Evolutionary conservation across 2,888 invertebrate genomes (phyloP), one percentile per base, ranked within the genome.

Genomic region (Rotaria socialis): DNA sequence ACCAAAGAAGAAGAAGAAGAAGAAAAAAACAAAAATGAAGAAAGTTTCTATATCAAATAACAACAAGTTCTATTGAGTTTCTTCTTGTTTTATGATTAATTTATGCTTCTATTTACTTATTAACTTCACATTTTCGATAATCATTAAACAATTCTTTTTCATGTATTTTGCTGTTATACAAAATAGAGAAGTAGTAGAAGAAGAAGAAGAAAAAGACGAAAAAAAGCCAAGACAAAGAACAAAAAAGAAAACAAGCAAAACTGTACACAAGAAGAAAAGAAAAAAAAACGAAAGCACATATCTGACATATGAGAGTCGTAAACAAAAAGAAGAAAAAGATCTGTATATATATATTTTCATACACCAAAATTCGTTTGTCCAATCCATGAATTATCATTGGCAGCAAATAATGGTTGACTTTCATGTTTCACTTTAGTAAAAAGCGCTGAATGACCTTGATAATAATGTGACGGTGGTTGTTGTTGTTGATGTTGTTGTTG

Each of bases 351-450:
- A 35, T 67, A 16, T 11, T 35, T 19, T 67, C 67, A 67, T 67
- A 67, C 67, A 41, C 67, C 67, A 41, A 67, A 67, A 67, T 67
- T 67, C 19, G 67, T 67, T 67, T 67, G 67, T 67, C 67, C 67
- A 67, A 67, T 67, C 67, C 67, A 67, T 67, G 67, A 67, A 67
- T 67, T 67, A 67, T 67, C 67, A 67, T 67, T 67, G 3, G 67
- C 14, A 19, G 35, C 16, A 41, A 67, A 67, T 19, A 67, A 35
- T 14, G 35, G 35, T 67, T 67, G 67, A 67, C 67, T 67, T 67
- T 67, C 67, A 35, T 67, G 67, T 67, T 67, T 67, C 35, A 67
- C 67, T 67, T 67, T 67, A 11, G 67, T 35, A 35, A 67, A 67
- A 35, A 67, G 35, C 16, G 35, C 7, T 35, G 67, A 35, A 67